Conservation (phyloP, 1,140 invertebrate genomes). For the Aleiodes sp. region DNA sequence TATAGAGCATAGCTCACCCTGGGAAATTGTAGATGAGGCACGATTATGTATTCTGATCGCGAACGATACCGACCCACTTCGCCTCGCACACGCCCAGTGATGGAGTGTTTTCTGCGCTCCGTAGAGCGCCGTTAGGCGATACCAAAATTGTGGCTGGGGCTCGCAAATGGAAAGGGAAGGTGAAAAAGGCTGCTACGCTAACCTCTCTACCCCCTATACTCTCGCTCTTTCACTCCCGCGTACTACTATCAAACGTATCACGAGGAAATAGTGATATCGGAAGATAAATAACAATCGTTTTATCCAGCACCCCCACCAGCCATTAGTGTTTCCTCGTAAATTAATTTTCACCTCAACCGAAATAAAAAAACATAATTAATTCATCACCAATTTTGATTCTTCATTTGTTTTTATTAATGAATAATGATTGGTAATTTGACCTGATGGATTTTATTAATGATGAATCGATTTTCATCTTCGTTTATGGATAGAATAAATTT, state of each 20-base stretch:
- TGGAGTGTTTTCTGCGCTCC: constrained; percentile 57
- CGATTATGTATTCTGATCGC: constrained; percentile 61
- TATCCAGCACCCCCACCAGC: neutral
- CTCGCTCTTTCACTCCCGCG: no score
- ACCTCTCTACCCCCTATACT: neutral
- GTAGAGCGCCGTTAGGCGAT: constrained; percentile 34
- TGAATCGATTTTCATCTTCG: no score
- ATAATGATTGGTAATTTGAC: neutral
- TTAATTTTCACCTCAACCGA: constrained; percentile 24
- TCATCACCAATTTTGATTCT: no score
- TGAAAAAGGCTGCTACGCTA: constrained; percentile 9
- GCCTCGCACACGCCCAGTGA: constrained; percentile 46
- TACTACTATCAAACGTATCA: no score
- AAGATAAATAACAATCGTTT: constrained; percentile 32
- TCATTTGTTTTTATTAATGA: neutral
- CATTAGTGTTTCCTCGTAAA: constrained; percentile 24
- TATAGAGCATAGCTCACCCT: constrained; percentile 24
- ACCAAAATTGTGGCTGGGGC: no score
- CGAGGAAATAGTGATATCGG: constrained; percentile 23
- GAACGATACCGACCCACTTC: constrained; percentile 52
- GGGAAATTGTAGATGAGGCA: constrained; percentile 60
- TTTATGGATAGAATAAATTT: no score
- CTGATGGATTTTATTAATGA: no score
- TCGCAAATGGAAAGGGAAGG: neutral
- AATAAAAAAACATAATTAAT: constrained; percentile 1